These are phyloP conservation scores for Zaprionus tsacasi DNA, from an alignment of 1,140 invertebrate species.

Conservation along the genomic window DNA sequence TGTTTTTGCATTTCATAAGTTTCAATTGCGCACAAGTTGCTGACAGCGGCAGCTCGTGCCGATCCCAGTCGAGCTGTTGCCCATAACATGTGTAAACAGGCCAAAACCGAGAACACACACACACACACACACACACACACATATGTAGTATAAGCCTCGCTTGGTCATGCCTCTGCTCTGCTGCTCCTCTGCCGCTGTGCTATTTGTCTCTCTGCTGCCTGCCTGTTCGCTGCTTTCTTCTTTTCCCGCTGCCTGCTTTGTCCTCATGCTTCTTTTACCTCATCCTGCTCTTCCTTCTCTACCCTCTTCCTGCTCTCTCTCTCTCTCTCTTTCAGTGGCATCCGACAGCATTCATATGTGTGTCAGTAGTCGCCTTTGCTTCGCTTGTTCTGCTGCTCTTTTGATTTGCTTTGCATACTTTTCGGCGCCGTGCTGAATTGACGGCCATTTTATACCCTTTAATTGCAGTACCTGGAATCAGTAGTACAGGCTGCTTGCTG, in stretches of 20 bases:
- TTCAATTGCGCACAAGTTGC: slow-evolving; percentile 78
- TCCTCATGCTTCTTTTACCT: not conserved
- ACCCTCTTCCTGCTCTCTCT: not conserved
- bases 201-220: not conserved
- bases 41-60: slow-evolving; percentile 64
- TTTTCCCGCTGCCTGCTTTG: not conserved
- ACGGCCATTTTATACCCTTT: slow-evolving; percentile 3
- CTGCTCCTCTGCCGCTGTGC: not conserved
- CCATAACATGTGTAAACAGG: slow-evolving; percentile 77
- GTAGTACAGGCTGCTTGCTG: too few relatives aligned
- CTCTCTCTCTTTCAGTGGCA: slow-evolving; percentile 34
- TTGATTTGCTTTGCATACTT: slow-evolving; percentile 50
- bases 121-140: not conserved
- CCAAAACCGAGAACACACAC: slow-evolving; percentile 16
- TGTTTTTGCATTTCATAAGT: slow-evolving; percentile 70
- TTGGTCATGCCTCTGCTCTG: not conserved
- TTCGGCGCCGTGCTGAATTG: slow-evolving; percentile 25
- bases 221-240: slow-evolving; percentile 5
- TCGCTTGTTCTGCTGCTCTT: slow-evolving; percentile 48
- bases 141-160: not conserved
- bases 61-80: slow-evolving; percentile 54
- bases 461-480: not conserved
- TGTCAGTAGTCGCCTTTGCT: slow-evolving; percentile 69
- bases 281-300: not conserved
- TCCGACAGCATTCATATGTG: slow-evolving; percentile 58